Conservation (phyloP, 2,797 vertebrate genomes). For the Novumbra hubbsi region DNA sequence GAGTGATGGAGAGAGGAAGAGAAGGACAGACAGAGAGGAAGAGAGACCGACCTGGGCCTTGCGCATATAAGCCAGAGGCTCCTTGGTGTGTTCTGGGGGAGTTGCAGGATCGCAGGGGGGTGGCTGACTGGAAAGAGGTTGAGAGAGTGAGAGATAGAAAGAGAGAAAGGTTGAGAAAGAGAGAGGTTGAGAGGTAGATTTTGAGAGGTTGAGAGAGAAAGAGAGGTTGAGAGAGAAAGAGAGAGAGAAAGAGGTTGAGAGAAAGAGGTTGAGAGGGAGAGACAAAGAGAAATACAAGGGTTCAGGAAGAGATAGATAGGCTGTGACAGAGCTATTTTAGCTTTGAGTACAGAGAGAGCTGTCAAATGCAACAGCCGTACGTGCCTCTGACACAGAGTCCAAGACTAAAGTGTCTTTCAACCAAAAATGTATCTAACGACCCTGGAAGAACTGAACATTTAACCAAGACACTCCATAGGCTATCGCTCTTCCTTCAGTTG, state of each 20-base stretch:
- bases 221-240: neutral
- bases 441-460: neutral
- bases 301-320: neutral
- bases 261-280: neutral
- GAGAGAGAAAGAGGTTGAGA: neutral
- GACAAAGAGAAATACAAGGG: neutral
- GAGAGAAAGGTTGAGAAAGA: neutral
- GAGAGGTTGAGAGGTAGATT: neutral
- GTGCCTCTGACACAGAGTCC: no score
- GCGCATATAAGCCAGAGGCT: conserved; percentile 94
- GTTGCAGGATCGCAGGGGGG: conserved; percentile 78
- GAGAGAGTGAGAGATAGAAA: neutral
- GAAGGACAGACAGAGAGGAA: conserved; percentile 27
- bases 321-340: neutral
- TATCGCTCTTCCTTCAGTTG: neutral
- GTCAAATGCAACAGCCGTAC: no score
- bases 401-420: neutral
- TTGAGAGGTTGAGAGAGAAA: neutral
- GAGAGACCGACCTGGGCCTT: conserved; percentile 88
- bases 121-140: conserved; percentile 74
- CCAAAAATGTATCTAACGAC: neutral
- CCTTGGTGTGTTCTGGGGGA: conserved; percentile 91
- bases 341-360: no score
- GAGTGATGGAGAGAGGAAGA: conserved; percentile 10
- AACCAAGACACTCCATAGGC: neutral